A percentile compares a stretch with the other conserved stretches of the same genome.
These are phyloP conservation scores for Scaeva pyrastri DNA, from an alignment of 2,888 invertebrate genomes.

Conservation along the genomic window DNA sequence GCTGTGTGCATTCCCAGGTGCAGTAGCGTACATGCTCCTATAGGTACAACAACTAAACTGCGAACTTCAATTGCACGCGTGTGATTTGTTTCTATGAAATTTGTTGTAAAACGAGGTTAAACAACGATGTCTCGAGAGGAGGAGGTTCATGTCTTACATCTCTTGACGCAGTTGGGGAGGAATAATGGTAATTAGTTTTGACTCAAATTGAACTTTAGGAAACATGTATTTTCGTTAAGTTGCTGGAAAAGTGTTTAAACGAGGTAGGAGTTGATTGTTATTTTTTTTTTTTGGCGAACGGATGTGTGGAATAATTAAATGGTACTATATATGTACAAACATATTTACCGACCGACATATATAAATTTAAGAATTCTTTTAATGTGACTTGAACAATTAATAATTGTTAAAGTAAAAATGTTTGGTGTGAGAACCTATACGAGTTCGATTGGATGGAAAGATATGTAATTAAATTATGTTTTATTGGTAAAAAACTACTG, in stretches of 20 bases:
- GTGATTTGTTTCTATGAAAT: background rate
- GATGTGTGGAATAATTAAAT: no score
- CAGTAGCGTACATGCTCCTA: constrained; percentile 28
- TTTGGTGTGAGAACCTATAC: no score
- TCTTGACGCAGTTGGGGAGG: constrained; percentile 5
- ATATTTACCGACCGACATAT: no score
- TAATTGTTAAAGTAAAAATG: background rate
- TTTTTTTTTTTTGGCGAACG: no score
- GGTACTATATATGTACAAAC: no score
- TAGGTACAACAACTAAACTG: background rate
- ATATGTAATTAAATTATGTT: no score
- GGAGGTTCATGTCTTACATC: background rate
- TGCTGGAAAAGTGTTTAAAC: background rate
- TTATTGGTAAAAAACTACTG: no score
- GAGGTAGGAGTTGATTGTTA: no score
- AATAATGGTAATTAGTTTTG: constrained; percentile 15
- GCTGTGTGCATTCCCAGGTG: constrained; percentile 8
- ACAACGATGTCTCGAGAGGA: background rate
- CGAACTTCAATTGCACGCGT: background rate
- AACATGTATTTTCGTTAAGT: background rate
- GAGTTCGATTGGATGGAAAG: no score
- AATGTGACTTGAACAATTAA: background rate
- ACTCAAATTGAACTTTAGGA: background rate
- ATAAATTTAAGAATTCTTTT: background rate
- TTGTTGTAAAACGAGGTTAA: constrained; percentile 14